These are phyloP conservation scores for Tympanuchus pallidicinctus DNA, from an alignment of 2,113 vertebrate species.

Conservation along the genomic window DNA sequence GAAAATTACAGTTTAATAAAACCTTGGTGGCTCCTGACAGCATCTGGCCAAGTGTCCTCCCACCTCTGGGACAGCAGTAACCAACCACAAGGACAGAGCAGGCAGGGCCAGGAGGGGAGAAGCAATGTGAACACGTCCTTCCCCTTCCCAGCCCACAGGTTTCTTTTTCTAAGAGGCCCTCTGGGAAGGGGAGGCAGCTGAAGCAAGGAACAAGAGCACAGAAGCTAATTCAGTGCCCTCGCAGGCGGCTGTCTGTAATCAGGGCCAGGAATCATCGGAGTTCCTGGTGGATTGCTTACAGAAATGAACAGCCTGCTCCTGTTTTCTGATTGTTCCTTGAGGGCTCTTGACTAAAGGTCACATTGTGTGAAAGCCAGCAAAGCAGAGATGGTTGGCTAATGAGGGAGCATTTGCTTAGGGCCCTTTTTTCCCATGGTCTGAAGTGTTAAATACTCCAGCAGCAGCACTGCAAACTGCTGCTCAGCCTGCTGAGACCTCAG, in stretches of 20 bases:
- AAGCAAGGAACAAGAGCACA: neutral
- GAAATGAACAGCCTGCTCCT: conserved; percentile 50
- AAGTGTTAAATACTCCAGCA: neutral
- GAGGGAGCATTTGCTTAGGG: neutral
- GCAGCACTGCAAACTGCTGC: accelerated
- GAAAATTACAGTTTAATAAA: neutral
- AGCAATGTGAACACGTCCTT: neutral
- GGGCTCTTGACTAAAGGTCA: conserved; percentile 61
- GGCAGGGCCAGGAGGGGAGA: neutral
- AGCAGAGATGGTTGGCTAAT: neutral
- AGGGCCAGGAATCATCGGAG: conserved; percentile 29
- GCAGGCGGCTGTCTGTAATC: neutral
- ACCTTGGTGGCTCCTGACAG: neutral
- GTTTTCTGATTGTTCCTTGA: conserved; percentile 28
- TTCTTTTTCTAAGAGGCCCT: neutral
- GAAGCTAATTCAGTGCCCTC: neutral
- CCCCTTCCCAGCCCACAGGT: neutral
- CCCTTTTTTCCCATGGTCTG: neutral
- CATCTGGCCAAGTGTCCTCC: neutral
- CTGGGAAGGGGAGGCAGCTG: conserved; percentile 29
- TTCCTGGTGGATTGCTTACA: neutral
- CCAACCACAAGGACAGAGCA: neutral
- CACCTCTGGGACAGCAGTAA: neutral
- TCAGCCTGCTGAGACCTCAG: neutral
- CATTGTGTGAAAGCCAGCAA: conserved; percentile 25